These are phyloP conservation scores for Hyphantria cunea DNA, from an alignment of 1,140 invertebrate species.

Conservation along the genomic window DNA sequence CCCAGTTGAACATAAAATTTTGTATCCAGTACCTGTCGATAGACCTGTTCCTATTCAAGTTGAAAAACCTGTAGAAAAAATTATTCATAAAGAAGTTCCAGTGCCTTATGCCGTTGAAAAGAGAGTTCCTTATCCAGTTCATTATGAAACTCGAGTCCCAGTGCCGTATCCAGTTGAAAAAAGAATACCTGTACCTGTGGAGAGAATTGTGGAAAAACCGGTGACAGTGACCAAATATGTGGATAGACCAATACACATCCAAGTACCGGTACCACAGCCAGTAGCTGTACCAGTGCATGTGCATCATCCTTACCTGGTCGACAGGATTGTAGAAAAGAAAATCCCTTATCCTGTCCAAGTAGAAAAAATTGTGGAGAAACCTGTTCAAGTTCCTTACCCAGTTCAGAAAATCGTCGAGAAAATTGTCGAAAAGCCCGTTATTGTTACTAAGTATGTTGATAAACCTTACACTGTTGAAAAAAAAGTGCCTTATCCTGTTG, in stretches of 20 bases:
- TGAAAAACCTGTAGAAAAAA: constrained; percentile 66
- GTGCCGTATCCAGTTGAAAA: constrained; percentile 78
- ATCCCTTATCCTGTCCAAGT: constrained; percentile 81
- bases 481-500: constrained; percentile 77
- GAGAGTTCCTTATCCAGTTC: constrained; percentile 63
- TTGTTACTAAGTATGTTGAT: constrained; percentile 78
- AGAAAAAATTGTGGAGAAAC: constrained; percentile 81
- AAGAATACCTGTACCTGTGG: constrained; percentile 68
- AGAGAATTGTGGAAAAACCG: constrained; percentile 83
- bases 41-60: constrained; percentile 78
- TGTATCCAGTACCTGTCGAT: constrained; percentile 71
- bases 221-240: constrained; percentile 82
- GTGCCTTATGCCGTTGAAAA: constrained; percentile 71
- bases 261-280: constrained; percentile 78
- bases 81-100: constrained; percentile 64
- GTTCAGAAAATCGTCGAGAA: constrained; percentile 79
- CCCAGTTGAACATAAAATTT: constrained; percentile 66
- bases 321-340: constrained; percentile 81
- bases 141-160: constrained; percentile 64
- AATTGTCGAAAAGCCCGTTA: constrained; percentile 79
- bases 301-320: constrained; percentile 74
- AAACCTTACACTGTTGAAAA: constrained; percentile 79
- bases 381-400: constrained; percentile 79
- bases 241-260: constrained; percentile 80
- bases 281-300: constrained; percentile 76